Percentiles rank a stretch among this genome's conserved stretches.
phyloP scores from a whole-genome alignment of 2,113 vertebrate species.

The Thymallus thymallus region DNA sequence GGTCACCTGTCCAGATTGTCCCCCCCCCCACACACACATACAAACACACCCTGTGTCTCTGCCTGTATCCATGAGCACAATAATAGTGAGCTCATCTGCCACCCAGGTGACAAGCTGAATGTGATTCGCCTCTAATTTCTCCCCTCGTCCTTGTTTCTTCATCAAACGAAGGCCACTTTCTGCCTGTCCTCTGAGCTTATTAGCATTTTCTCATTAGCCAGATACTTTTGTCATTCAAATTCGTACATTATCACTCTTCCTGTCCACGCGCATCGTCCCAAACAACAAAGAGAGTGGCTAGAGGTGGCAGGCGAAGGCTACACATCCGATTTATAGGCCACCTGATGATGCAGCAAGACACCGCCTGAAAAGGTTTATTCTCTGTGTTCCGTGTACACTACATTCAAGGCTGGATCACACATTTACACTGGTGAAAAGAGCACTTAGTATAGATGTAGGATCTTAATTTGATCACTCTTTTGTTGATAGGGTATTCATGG shows the following conservation, averaged over 20 bases:
- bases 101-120: constrained; percentile 62
- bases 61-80: constrained; percentile 48
- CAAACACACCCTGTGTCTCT: constrained; percentile 9
- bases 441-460: no score
- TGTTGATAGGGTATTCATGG: no score
- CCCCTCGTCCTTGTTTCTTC: constrained; percentile 45
- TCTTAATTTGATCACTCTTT: no score
- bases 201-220: constrained; percentile 71
- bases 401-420: no score
- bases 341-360: constrained; percentile 33
- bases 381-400: background rate
- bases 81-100: constrained; percentile 45
- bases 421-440: no score
- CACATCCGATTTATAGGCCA: constrained; percentile 22
- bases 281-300: constrained; percentile 44
- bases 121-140: constrained; percentile 49
- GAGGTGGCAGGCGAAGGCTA: background rate
- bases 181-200: constrained; percentile 46
- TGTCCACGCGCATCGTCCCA: constrained; percentile 38
- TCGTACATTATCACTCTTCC: constrained; percentile 44
- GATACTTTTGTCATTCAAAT: constrained; percentile 75
- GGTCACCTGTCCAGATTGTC: constrained; percentile 41
- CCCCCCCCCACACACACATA: background rate
- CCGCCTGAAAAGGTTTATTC: background rate
- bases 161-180: constrained; percentile 48